Evolutionary conservation across 2,888 invertebrate genomes (phyloP), one percentile per base, ranked within the genome.

Genomic region (Cheilosia vulpina): DNA sequence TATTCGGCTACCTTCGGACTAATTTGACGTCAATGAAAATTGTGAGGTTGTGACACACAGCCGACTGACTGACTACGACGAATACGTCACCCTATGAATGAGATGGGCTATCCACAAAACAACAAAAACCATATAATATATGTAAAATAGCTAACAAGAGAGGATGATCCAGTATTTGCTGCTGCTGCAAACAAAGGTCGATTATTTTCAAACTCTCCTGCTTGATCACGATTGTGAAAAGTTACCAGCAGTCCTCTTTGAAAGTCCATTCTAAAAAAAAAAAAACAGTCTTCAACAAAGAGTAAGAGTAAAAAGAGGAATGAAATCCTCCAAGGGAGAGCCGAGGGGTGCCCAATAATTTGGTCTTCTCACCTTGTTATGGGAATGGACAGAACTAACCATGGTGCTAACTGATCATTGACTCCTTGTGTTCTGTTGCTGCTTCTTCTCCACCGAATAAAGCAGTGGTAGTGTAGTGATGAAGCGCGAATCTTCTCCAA

Each of bases 331-430:
- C 5, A 60, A 52, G 50, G 66, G 66, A 55, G 31, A 11, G 47
- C 27, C 47, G 55, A 78, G 53, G 55, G 62, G 73, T 83, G 73
- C 73, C 83, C 83, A 84, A 69, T 84, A 84, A 84, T 85, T 80
- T 80, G 60, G 80, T 80, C 71, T 85, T 85, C 85, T 85, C 85
- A 85, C 85, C 85, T 85, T 85, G 84, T 85, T 85, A 85, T 76
- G 80, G 62, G 65, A 80, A 72, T 85, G 85, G 62, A 80, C 85
- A 80, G 72, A 76, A 71, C 66, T 76, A 76, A 85, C 80, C 76
- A 85, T 85, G 80, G 80, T 80, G 85, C 80, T 85, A 85, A 85
- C 85, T 76, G 85, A 85, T 85, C 76, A 80, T 85, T 85, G 80
- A 80, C 85, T 85, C 65, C 80, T 80, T 80, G 71, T 85, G 57